Evolutionary conservation across 2,888 invertebrate genomes (phyloP), one percentile per base, ranked within the genome.

Genomic region (Drosophila niveifrons): DNA sequence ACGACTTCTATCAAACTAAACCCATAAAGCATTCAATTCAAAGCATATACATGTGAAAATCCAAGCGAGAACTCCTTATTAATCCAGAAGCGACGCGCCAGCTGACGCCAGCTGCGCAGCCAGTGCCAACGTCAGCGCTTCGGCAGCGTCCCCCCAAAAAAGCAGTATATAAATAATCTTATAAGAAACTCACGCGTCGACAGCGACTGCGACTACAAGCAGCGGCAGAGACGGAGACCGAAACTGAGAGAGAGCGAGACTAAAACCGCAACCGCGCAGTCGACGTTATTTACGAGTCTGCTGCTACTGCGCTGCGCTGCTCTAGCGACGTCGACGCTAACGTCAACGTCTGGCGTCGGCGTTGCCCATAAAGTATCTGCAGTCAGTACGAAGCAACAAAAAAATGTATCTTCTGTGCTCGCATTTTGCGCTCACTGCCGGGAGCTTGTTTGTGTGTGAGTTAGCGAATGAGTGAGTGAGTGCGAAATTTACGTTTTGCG

Each of bases 1-100:
- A 93, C 92, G 92, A 93, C 93, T 93, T 92, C 92, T 92, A 92
- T 92, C 92, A 91, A 93, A 93, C 93, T 93, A 92, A 92, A 92
- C 91, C 93, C 92, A 93, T 93, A 93, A 93, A 93, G 92, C 92
- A 93, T 92, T 92, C 92, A 92, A 92, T 92, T 92, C 92, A 90
- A 88, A 89, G 90, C 92, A 91, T 91, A 92, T 93, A 92, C 92
- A 92, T 92, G 92, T 92, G 92, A 92, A 92, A 92, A 92, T 91
- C 90, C 91, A 91, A 91, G 91, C 91, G 91, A 92, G 91, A 90
- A 90, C 91, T 91, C 91, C 91, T 91, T 92, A 91, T 92, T 91
- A 91, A 92, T 92, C 91, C 91, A 90, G 90, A 88, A 88, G 88
- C 88, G 87, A 70, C 76, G 71, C 81, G 82, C 72, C 78, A 57